phyloP scores from a whole-genome alignment of 30 jellyfish, hydroid and myxozoan species.

The Aurelia aurita complex sp. Pacific region DNA sequence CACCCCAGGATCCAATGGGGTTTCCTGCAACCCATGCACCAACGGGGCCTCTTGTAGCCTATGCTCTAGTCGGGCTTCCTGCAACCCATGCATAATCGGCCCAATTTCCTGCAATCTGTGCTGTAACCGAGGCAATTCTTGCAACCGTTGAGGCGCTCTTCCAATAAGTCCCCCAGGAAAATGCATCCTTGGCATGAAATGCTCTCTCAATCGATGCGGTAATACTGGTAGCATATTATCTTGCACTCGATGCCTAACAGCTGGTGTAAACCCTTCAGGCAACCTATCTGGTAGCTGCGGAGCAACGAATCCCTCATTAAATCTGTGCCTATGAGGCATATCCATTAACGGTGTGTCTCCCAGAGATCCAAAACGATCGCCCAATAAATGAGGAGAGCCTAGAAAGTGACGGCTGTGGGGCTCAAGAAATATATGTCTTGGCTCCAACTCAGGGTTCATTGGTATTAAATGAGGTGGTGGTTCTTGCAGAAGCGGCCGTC shows the following conservation, averaged over 20 bases:
- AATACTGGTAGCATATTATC: slow-evolving; percentile 16
- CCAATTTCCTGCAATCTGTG: slow-evolving; percentile 25
- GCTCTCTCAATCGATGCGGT: slow-evolving; percentile 26
- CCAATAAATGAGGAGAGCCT: slow-evolving; percentile 11
- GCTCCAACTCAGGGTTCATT: slow-evolving; percentile 37
- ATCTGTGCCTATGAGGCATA: slow-evolving; percentile 41
- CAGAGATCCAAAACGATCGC: slow-evolving; percentile 43
- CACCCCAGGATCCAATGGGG: background rate
- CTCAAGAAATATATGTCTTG: slow-evolving; percentile 48
- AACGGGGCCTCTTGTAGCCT: slow-evolving; percentile 12
- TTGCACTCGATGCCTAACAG: background rate
- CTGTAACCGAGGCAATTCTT: slow-evolving; percentile 23
- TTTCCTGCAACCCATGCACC: background rate
- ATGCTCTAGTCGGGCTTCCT: slow-evolving; percentile 8
- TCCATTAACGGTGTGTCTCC: slow-evolving; percentile 54
- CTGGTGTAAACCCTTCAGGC: slow-evolving; percentile 10
- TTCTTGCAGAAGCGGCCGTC: slow-evolving; percentile 34
- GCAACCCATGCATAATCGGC: background rate
- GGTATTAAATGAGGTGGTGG: slow-evolving; percentile 27
- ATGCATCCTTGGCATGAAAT: slow-evolving; percentile 9
- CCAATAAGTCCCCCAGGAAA: slow-evolving; percentile 22
- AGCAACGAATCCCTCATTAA: slow-evolving; percentile 38
- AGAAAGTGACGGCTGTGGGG: slow-evolving; percentile 40
- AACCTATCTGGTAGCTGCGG: slow-evolving; percentile 4
- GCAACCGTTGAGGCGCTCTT: slow-evolving; percentile 7